Evolutionary conservation across 2,888 invertebrate species (phyloP).

Genomic region (Drosophila mayaguana): DNA sequence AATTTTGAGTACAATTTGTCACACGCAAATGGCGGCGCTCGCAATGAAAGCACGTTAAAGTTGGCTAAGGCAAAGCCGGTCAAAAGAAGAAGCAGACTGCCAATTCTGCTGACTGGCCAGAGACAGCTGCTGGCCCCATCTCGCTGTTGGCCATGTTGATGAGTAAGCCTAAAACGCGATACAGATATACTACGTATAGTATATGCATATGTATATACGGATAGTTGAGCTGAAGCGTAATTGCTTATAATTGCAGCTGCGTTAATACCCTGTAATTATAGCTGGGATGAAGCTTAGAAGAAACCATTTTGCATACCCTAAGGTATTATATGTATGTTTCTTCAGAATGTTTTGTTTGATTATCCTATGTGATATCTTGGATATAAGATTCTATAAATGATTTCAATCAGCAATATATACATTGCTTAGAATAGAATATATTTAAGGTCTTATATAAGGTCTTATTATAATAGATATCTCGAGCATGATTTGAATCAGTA

Average conservation of each 20-base stretch:
- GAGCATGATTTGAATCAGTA: too few species aligned
- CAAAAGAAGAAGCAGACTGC: conserved; percentile 24
- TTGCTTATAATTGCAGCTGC: neutral
- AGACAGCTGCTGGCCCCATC: conserved; percentile 25
- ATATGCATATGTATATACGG: neutral
- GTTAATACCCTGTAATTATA: neutral
- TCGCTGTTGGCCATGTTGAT: conserved; percentile 21
- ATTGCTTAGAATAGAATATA: too few species aligned
- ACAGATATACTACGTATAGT: neutral
- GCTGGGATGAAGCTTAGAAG: neutral
- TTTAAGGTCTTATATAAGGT: too few species aligned
- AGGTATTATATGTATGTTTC: too few species aligned
- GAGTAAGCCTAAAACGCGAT: conserved; percentile 19
- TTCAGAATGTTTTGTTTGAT: too few species aligned
- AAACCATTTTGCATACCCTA: neutral
- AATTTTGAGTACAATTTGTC: conserved; percentile 61
- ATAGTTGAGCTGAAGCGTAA: neutral
- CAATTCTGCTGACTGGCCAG: conserved; percentile 35
- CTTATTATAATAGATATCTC: too few species aligned
- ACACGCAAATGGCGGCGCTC: conserved; percentile 50
- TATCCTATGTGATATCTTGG: too few species aligned
- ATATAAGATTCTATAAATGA: too few species aligned
- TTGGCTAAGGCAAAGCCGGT: conserved; percentile 34
- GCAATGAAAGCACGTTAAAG: conserved; percentile 57
- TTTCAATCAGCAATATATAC: too few species aligned